phyloP scores from a whole-genome alignment of 2,797 vertebrate genomes.

The Echiichthys vipera region DNA sequence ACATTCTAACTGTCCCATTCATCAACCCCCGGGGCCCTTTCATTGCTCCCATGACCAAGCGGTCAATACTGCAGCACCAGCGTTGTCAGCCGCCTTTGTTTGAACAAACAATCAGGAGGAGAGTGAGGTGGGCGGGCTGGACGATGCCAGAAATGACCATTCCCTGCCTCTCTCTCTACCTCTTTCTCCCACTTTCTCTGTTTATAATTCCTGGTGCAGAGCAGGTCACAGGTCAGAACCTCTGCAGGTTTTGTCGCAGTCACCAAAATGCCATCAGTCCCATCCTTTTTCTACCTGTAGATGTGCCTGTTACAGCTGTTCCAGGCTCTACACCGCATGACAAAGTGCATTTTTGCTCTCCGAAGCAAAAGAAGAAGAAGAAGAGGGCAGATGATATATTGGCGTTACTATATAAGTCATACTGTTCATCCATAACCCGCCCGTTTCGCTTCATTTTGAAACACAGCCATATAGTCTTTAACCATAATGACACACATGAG shows the following conservation, averaged over 20 bases:
- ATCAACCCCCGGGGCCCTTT: conserved; percentile 47
- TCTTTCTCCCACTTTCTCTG: conserved; percentile 63
- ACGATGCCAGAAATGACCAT: conserved; percentile 83
- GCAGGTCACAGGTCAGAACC: conserved; percentile 57
- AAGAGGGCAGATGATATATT: conserved; percentile 23
- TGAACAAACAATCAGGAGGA: conserved; percentile 79
- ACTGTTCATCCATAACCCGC: conserved; percentile 22
- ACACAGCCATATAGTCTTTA: conserved; percentile 53
- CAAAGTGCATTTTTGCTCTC: conserved; percentile 29
- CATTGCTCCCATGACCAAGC: conserved; percentile 63
- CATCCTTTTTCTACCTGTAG: conserved; percentile 21
- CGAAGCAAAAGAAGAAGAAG: neutral
- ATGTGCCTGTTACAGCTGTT: conserved; percentile 13
- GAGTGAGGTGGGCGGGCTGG: conserved; percentile 71
- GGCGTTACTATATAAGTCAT: conserved; percentile 25
- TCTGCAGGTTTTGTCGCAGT: conserved; percentile 41
- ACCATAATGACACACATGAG: conserved; percentile 65
- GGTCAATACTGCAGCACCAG: conserved; percentile 75
- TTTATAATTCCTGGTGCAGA: conserved; percentile 23
- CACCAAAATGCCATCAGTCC: conserved; percentile 34
- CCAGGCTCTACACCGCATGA: neutral
- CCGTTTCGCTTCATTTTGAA: conserved; percentile 24
- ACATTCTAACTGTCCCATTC: conserved; percentile 74
- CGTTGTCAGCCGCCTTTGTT: conserved; percentile 77
- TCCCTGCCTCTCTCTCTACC: conserved; percentile 60